These are phyloP conservation scores for Dromas ardeola DNA, from an alignment of 2,113 vertebrate species.

Conservation along the genomic window DNA sequence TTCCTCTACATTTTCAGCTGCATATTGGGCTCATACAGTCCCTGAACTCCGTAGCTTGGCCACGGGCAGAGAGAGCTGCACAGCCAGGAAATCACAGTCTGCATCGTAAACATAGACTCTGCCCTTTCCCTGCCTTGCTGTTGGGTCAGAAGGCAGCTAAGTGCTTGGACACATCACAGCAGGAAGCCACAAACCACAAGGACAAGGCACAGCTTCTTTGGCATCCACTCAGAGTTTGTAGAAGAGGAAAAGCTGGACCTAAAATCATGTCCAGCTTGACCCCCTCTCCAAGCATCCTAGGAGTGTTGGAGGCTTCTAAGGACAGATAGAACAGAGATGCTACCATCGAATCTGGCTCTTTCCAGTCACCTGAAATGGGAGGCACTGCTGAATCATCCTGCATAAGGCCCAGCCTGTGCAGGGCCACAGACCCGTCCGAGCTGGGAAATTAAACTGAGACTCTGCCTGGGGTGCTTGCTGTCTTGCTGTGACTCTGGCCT, in stretches of 20 bases:
- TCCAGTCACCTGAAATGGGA: not conserved
- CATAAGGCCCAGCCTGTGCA: not conserved
- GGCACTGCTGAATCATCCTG: not conserved
- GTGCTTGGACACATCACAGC: not conserved
- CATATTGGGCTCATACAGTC: not conserved
- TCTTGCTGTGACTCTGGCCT: not conserved
- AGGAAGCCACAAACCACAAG: not conserved
- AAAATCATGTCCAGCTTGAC: not conserved
- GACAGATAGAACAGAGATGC: not conserved
- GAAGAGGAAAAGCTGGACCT: not conserved
- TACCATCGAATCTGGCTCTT: not conserved
- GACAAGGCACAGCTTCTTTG: not conserved
- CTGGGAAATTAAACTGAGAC: not conserved
- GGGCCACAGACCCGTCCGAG: no score
- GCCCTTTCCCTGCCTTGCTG: not conserved
- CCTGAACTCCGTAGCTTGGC: not conserved
- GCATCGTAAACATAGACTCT: not conserved
- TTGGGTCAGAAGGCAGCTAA: not conserved
- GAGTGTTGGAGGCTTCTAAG: not conserved
- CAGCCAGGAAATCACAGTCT: not conserved
- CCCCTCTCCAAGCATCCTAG: not conserved
- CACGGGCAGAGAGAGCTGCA: not conserved
- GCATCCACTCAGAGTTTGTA: not conserved
- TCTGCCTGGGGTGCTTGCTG: not conserved
- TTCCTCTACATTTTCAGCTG: not conserved